Conservation (phyloP, 2,888 invertebrate species). For the Actias luna region DNA sequence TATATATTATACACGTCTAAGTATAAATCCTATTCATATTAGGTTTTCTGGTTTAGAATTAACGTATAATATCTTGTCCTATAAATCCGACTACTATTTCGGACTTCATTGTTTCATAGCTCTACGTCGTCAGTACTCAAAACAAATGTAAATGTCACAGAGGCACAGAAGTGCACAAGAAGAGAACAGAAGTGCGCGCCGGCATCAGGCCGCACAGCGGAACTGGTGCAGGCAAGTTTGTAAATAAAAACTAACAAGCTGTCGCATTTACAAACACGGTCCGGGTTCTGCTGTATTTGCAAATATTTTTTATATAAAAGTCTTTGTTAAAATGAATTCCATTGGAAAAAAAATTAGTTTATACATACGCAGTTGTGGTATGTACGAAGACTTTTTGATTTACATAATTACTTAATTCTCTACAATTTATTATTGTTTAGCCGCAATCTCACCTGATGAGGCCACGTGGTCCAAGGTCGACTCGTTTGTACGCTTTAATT, state of each 20-base stretch:
- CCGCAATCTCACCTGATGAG: too few relatives aligned
- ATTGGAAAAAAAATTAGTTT: background rate
- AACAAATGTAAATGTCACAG: conserved; percentile 36
- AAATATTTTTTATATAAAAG: background rate
- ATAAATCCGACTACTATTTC: background rate
- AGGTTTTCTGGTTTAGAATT: too few relatives aligned
- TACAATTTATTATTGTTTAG: too few relatives aligned
- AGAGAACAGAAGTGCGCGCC: conserved; percentile 61
- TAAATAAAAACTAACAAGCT: conserved; percentile 46
- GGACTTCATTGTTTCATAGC: background rate
- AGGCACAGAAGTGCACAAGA: conserved; percentile 48
- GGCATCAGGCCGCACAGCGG: conserved; percentile 34
- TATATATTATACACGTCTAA: too few relatives aligned
- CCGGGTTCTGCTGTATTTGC: conserved; percentile 20
- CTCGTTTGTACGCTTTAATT: background rate
- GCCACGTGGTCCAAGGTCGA: too few relatives aligned
- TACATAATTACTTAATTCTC: too few relatives aligned
- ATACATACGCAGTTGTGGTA: too few relatives aligned
- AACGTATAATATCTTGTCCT: too few relatives aligned
- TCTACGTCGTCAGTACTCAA: conserved; percentile 23
- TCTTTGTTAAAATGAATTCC: background rate
- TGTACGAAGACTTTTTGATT: too few relatives aligned
- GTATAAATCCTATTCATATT: too few relatives aligned
- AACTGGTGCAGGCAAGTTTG: conserved; percentile 47
- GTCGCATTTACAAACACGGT: conserved; percentile 35